These are phyloP conservation scores for Hylaeus volcanicus DNA, from an alignment of 1,140 invertebrate species.

Conservation along the genomic window DNA sequence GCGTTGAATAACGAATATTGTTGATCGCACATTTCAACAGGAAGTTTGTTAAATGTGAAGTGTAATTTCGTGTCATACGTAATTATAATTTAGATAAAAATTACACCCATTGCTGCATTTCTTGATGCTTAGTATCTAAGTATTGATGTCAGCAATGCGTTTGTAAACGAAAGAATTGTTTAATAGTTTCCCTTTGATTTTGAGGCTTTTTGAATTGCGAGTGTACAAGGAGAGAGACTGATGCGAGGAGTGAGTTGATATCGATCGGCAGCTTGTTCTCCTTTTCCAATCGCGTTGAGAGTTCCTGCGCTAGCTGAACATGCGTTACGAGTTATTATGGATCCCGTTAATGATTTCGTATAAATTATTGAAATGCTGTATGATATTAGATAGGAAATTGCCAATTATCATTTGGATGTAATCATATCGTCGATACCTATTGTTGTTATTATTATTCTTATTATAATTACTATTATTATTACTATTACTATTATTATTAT, in stretches of 20 bases:
- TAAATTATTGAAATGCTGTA: slow-evolving; percentile 57
- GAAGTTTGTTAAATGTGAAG: no score
- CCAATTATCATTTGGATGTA: slow-evolving; percentile 54
- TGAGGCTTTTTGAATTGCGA: neutral
- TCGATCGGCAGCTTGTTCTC: slow-evolving; percentile 28
- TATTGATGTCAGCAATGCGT: slow-evolving; percentile 9
- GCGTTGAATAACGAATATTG: neutral
- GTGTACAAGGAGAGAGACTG: neutral
- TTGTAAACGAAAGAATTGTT: slow-evolving; percentile 2
- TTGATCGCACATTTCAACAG: neutral
- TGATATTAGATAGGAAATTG: slow-evolving; percentile 58
- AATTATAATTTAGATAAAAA: no score
- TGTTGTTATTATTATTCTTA: slow-evolving; percentile 43
- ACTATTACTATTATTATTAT: slow-evolving; percentile 39
- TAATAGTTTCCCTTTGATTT: slow-evolving; percentile 1
- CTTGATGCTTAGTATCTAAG: slow-evolving; percentile 17
- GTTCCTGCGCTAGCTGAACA: slow-evolving; percentile 51
- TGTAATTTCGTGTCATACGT: no score
- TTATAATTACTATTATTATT: slow-evolving; percentile 15
- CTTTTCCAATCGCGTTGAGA: slow-evolving; percentile 39
- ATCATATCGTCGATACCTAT: slow-evolving; percentile 51
- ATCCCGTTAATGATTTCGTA: slow-evolving; percentile 50
- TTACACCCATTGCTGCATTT: no score
- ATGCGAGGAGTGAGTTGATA: neutral
- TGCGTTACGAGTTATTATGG: slow-evolving; percentile 26